A percentile compares a stretch with the other conserved stretches of the same genome.
These are phyloP conservation scores for Lepisosteus oculatus DNA, from an alignment of 2,113 vertebrate genomes.

Conservation along the genomic window DNA sequence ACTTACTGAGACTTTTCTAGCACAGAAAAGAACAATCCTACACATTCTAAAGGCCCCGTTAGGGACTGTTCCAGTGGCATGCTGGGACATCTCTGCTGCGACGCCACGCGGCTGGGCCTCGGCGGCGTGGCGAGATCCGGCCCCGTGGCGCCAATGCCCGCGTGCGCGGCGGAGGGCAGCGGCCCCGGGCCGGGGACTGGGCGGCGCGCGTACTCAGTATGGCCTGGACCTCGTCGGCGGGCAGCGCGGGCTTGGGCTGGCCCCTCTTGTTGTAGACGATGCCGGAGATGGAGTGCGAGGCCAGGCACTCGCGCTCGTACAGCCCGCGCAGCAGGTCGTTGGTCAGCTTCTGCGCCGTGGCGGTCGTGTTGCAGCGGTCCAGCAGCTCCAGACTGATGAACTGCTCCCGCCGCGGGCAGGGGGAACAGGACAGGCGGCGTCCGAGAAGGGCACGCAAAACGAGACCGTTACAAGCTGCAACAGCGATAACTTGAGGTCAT, in stretches of 20 bases:
- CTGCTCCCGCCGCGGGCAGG: neutral
- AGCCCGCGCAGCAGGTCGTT: constrained; percentile 45
- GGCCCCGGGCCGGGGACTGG: neutral
- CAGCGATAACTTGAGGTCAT: neutral
- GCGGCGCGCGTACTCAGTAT: constrained; percentile 39
- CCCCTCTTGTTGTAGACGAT: constrained; percentile 46
- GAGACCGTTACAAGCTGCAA: neutral
- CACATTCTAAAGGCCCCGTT: too few relatives aligned
- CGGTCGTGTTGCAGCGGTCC: constrained; percentile 39
- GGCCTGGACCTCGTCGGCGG: constrained; percentile 48
- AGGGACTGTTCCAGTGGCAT: too few relatives aligned
- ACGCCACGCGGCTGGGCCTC: too few relatives aligned
- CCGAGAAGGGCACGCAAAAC: neutral
- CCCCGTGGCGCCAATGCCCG: too few relatives aligned
- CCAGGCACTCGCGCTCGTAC: constrained; percentile 46
- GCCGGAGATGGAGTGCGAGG: constrained; percentile 49
- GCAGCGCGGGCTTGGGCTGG: constrained; percentile 49
- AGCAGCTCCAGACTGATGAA: constrained; percentile 37
- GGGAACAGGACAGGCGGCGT: neutral
- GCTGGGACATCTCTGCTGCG: too few relatives aligned
- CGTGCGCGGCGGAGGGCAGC: neutral
- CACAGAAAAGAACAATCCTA: too few relatives aligned
- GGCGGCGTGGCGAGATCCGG: too few relatives aligned
- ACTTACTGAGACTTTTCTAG: too few relatives aligned
- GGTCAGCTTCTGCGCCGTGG: constrained; percentile 47